Base-by-base conservation (phyloP, 2,888 invertebrate genomes). In the Drosophila atroscutellata region DNA sequence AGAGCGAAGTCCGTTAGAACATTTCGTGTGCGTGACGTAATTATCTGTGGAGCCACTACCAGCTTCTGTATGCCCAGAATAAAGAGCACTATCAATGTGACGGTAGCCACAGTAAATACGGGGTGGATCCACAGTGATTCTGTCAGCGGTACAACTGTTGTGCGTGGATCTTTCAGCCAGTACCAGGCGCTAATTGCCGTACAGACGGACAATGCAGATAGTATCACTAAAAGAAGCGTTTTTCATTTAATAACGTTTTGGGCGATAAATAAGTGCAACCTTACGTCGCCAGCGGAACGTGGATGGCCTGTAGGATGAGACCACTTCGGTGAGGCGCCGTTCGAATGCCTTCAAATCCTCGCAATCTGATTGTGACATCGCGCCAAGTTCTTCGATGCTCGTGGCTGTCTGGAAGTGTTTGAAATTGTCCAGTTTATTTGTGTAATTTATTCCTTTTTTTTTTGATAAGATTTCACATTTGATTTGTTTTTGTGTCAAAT, bases 331-430 rank as follows among this genome's bases (percentile, higher is more conserved):
- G 30, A 99, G 94, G 62, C 99, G 95, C 80, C 99, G 95, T 93
- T 99, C 99, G 93, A 99, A 99, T 45, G 99, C 99, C 94, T 99
- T 99, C 86, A 99, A 94, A 95, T 99, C 99, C 95, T 98, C 98
- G 93, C 97, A 98, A 81, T 97, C 97, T 50, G 97, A 97, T 94
- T 97, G 97, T 94, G 98, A 97, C 90, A 97, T 93, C 63, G 73
- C 89, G 76, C 73, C 86, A 76, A 86, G 75, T 75, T 86, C 86
- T 74, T 86, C 86, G 69, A 90, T 86, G 83, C 90, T 90, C 78
- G 87, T 89, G 76, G 89, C 90, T 68, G 80, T 32, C 47, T 85
- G 82, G 20, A 86, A 80, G 63, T 72, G 65, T 82, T 88, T 80
- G 26, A 80, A 89, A 75, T 81, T 84, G 89, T 90, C 86, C 86